Conservation (phyloP, 2,113 vertebrate genomes). For the Oenanthe melanoleuca region DNA sequence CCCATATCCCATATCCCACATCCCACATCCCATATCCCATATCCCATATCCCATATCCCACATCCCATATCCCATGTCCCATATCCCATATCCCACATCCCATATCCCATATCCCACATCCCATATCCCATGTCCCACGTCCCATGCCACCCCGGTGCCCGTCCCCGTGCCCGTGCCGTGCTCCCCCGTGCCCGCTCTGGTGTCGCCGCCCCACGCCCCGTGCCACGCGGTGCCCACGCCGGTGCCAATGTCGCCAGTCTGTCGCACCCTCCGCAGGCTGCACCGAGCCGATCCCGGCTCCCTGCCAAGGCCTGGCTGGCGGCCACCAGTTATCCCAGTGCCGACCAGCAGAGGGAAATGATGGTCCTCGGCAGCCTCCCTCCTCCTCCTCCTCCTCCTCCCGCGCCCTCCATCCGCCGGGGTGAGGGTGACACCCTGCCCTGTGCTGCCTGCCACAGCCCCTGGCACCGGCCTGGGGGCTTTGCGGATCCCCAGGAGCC, state of each 20-base stretch:
- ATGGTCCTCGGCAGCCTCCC: not conserved
- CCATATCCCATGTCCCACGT: too few species aligned
- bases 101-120: too few species aligned
- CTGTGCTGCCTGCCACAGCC: not conserved
- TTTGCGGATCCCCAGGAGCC: not conserved
- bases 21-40: too few species aligned
- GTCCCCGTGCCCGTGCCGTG: too few species aligned
- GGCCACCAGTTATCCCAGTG: slow-evolving; percentile 19
- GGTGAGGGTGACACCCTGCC: not conserved
- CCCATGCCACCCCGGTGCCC: too few species aligned
- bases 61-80: too few species aligned
- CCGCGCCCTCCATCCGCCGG: not conserved
- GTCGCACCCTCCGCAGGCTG: not conserved
- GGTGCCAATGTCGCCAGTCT: not conserved
- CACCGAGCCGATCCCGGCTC: not conserved
- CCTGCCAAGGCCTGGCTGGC: not conserved
- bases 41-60: too few species aligned
- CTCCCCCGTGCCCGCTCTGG: not conserved
- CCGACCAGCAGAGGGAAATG: slow-evolving; percentile 51
- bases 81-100: too few species aligned
- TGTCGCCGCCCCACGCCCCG: not conserved
- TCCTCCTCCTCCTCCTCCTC: not conserved
- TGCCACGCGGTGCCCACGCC: not conserved
- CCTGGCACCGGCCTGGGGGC: rapidly evolving
- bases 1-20: too few species aligned